phyloP scores from a whole-genome alignment of 2,113 vertebrate genomes.

The Leucoraja erinaceus region DNA sequence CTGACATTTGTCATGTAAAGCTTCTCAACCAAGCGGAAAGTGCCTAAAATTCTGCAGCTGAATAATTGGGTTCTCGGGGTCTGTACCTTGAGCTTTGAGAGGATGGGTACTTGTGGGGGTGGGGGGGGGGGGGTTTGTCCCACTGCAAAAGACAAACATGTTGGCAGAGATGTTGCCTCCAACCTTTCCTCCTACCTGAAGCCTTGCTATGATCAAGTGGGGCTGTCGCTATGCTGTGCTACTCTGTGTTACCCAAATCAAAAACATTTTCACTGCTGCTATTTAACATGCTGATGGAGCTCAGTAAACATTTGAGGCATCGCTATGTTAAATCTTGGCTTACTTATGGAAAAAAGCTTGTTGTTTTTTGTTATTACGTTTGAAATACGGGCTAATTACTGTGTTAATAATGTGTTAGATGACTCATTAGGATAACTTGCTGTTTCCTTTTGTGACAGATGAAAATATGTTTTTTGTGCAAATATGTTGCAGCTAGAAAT shows the following conservation, averaged over 20 bases:
- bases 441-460: background rate
- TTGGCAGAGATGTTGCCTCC: background rate
- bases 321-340: background rate
- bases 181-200: background rate
- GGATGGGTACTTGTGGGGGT: background rate
- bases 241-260: background rate
- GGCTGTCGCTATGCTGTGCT: background rate
- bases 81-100: background rate
- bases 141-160: too few species aligned
- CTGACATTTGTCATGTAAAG: background rate
- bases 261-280: background rate
- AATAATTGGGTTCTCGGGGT: background rate
- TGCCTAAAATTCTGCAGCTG: background rate
- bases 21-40: background rate
- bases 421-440: background rate
- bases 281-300: background rate
- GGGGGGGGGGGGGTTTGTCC: background rate
- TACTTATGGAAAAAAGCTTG: background rate
- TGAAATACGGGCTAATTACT: background rate
- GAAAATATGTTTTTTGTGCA: background rate
- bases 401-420: background rate
- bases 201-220: background rate
- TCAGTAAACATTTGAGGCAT: background rate
- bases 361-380: background rate
- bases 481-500: constrained; percentile 4